These are phyloP conservation scores for Tragelaphus scriptus DNA, from an alignment of 2,113 vertebrate species.

Conservation along the genomic window DNA sequence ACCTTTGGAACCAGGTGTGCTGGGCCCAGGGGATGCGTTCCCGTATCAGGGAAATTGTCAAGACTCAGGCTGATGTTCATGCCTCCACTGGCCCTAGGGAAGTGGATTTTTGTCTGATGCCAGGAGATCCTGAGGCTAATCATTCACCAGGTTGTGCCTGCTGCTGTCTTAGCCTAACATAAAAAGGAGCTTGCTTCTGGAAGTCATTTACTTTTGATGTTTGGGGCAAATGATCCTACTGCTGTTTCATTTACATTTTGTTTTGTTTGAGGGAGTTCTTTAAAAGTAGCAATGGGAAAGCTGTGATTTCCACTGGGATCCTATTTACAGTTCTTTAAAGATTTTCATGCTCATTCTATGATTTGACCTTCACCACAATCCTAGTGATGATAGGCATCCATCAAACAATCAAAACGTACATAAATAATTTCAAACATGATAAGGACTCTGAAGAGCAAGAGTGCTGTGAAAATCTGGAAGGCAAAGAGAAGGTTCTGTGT, in stretches of 20 bases:
- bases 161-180: background rate
- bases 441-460: background rate
- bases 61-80: background rate
- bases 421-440: background rate
- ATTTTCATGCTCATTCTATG: background rate
- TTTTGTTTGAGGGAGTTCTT: background rate
- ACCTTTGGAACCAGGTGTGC: slow-evolving; percentile 9
- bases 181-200: background rate
- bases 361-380: background rate
- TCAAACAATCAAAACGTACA: background rate
- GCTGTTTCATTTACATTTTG: background rate
- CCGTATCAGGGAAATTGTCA: background rate
- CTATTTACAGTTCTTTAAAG: background rate
- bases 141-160: background rate
- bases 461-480: background rate
- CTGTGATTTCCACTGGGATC: background rate
- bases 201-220: background rate
- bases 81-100: background rate
- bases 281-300: background rate
- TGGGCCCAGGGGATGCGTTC: background rate
- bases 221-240: background rate
- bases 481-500: too few species aligned
- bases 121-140: background rate
- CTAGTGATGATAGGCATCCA: background rate
- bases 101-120: slow-evolving; percentile 9